Evolutionary conservation across 1,140 invertebrate species (phyloP).

Genomic region (Papilio polyxenes): DNA sequence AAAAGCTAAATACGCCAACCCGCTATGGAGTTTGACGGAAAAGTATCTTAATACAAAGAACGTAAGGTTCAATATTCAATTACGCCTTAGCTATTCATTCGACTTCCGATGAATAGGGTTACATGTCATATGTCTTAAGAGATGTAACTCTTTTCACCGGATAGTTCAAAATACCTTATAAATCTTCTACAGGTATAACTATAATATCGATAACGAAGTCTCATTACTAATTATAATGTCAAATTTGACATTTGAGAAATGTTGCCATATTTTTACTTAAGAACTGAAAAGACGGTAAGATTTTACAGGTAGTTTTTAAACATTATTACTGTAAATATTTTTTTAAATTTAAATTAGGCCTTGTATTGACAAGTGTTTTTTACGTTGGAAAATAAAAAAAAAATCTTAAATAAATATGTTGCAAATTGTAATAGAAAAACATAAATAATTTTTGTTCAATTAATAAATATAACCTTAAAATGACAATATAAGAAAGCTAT

Average conservation of each 20-base stretch:
- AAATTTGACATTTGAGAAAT: background rate
- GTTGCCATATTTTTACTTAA: background rate
- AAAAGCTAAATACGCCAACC: constrained; percentile 28
- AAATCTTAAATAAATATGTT: too few relatives aligned
- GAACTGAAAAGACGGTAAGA: background rate
- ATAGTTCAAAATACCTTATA: background rate
- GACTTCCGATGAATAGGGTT: background rate
- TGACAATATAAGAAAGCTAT: background rate
- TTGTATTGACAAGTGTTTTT: background rate
- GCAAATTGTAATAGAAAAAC: too few relatives aligned
- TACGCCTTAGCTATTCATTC: background rate
- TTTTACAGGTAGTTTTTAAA: too few relatives aligned
- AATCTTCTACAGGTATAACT: background rate
- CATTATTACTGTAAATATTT: too few relatives aligned
- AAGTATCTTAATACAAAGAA: background rate
- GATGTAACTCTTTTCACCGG: background rate
- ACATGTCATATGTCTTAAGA: background rate
- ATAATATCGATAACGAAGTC: constrained; percentile 1
- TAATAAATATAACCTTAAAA: background rate
- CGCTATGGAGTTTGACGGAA: background rate
- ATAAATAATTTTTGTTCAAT: background rate
- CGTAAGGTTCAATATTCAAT: too few relatives aligned
- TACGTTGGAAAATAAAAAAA: background rate
- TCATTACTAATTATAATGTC: background rate
- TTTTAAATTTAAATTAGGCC: background rate